phyloP scores from a whole-genome alignment of 2,888 invertebrate species.

The Apocheima hispidaria region DNA sequence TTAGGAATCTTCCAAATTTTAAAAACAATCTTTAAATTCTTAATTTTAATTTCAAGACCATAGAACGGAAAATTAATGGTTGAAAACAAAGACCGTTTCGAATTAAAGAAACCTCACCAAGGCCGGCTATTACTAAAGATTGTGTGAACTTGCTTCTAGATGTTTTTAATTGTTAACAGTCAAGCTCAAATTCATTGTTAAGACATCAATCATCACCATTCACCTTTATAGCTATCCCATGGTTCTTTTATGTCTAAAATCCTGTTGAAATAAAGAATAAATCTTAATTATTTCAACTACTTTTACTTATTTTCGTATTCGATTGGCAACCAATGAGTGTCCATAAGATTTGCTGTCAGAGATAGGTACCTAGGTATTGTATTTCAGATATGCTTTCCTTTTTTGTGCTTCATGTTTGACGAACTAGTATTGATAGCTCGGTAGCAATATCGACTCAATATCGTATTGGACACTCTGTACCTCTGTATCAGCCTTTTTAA shows the following conservation, averaged over 20 bases:
- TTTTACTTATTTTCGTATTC: no score
- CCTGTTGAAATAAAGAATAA: neutral
- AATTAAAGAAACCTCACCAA: slow-evolving; percentile 46
- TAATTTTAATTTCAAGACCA: slow-evolving; percentile 6
- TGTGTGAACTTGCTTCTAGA: slow-evolving; percentile 43
- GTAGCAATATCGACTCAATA: no score
- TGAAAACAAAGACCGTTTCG: slow-evolving; percentile 46
- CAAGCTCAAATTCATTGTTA: slow-evolving; percentile 23
- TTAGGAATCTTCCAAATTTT: neutral
- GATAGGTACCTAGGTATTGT: no score
- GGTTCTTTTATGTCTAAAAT: neutral
- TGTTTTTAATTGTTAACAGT: slow-evolving; percentile 27
- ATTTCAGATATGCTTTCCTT: no score
- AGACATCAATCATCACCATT: neutral
- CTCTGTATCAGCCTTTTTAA: no score
- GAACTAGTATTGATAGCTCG: no score
- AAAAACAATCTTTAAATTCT: neutral
- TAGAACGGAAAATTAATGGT: slow-evolving; percentile 31
- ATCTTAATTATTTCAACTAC: no score
- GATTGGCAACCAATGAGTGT: no score
- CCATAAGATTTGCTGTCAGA: no score
- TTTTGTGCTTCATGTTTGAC: no score
- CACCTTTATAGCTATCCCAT: neutral
- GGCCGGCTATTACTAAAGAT: slow-evolving; percentile 43
- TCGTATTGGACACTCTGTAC: no score